Evolutionary conservation across 2,113 vertebrate species (phyloP).

Genomic region (Electrona antarctica): DNA sequence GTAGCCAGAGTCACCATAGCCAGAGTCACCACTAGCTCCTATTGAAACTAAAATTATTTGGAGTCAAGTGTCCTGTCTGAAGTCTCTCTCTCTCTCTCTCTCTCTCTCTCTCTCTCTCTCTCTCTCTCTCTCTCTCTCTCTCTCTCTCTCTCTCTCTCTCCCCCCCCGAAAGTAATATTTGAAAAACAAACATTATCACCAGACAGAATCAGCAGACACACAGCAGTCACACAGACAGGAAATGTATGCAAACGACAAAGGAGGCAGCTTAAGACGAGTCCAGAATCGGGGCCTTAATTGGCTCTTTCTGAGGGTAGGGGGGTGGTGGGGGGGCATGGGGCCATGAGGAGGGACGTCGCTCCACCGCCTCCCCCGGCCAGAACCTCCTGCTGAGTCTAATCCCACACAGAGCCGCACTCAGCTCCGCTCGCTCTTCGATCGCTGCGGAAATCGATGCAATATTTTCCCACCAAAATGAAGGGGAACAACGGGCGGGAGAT

Average conservation of each 20-base stretch:
- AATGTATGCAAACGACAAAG: conserved; percentile 18
- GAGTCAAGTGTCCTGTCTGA: no score
- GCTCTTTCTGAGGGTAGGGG: conserved; percentile 40
- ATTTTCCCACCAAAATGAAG: conserved; percentile 83
- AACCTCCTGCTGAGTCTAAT: conserved; percentile 79
- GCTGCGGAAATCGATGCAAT: conserved; percentile 80
- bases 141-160: no score
- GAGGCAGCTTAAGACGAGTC: conserved; percentile 44
- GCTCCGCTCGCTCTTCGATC: conserved; percentile 67
- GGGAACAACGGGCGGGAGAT: conserved; percentile 69
- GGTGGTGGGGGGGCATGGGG: conserved; percentile 8
- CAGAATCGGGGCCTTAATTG: conserved; percentile 59
- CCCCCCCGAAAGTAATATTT: no score
- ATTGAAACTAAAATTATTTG: no score
- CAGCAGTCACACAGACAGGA: conserved; percentile 24
- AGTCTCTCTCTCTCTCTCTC: no score
- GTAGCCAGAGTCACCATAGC: no score
- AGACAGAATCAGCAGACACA: conserved; percentile 16
- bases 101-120: no score
- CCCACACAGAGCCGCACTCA: conserved; percentile 71
- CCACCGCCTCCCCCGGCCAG: conserved; percentile 42
- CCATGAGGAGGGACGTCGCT: conserved; percentile 47
- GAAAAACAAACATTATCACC: no score
- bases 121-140: no score
- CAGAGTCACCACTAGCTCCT: no score